These are phyloP conservation scores for Drosophila navojoa DNA, from an alignment of 1,140 invertebrate species.

Conservation along the genomic window DNA sequence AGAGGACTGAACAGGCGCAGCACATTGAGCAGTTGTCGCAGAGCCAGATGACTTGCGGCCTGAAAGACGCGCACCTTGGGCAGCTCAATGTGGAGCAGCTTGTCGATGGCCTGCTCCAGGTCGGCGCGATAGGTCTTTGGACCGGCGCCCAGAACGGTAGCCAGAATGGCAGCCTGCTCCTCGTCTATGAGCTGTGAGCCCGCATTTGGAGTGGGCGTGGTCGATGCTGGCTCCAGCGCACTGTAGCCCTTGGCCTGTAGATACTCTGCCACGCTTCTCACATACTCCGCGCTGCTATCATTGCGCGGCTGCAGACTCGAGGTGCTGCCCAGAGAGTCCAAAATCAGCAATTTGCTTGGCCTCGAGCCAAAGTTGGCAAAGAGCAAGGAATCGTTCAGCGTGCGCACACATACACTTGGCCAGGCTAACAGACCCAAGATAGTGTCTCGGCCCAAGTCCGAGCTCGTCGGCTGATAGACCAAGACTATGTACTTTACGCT, in stretches of 20 bases:
- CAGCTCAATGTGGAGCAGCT: slow-evolving; percentile 59
- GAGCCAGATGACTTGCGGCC: slow-evolving; percentile 29
- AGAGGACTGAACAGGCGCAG: slow-evolving; percentile 39
- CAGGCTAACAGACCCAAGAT: slow-evolving; percentile 32
- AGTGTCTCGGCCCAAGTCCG: slow-evolving; percentile 51
- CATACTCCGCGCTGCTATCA: slow-evolving; percentile 27
- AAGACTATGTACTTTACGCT: slow-evolving; percentile 16
- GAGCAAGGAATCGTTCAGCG: slow-evolving; percentile 9
- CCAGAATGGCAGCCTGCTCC: slow-evolving; percentile 44
- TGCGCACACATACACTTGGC: slow-evolving; percentile 22
- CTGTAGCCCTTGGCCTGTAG: not conserved
- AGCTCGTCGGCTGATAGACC: slow-evolving; percentile 40
- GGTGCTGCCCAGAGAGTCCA: slow-evolving; percentile 11
- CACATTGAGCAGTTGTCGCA: slow-evolving; percentile 37
- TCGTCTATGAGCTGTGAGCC: slow-evolving; percentile 11
- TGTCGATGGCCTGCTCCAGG: slow-evolving; percentile 63
- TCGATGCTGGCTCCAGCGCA: not conserved
- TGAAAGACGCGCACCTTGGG: slow-evolving; percentile 39
- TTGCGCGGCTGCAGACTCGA: not conserved
- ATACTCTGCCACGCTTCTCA: slow-evolving; percentile 17
- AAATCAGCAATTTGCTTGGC: slow-evolving; percentile 18
- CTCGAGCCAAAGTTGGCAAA: slow-evolving; percentile 40
- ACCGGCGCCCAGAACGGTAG: slow-evolving; percentile 23
- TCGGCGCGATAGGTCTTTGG: slow-evolving; percentile 52
- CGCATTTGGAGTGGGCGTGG: not conserved